Evolutionary conservation across 2,113 vertebrate genomes (phyloP).

Genomic region (Corapipo altera): DNA sequence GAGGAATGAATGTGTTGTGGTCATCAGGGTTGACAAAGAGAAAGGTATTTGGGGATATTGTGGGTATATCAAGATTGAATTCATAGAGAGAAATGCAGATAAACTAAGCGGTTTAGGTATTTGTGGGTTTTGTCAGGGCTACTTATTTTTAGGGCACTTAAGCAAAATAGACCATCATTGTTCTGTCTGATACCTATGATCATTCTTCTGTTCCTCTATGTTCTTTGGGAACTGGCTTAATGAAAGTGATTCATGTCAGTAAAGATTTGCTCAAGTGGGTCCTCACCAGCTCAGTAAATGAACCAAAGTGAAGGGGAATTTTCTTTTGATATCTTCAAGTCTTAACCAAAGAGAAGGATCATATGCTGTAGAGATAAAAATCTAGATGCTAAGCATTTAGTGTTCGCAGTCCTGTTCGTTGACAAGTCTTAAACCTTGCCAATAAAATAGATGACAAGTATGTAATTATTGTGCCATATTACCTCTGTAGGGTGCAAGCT

Average conservation of each 20-base stretch:
- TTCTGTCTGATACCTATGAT: not conserved
- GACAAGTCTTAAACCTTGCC: not conserved
- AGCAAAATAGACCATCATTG: not conserved
- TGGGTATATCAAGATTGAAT: not conserved
- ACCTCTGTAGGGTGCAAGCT: not conserved
- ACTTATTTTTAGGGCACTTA: not conserved
- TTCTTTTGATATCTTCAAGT: not conserved
- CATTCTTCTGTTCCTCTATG: not conserved
- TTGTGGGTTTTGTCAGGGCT: not conserved
- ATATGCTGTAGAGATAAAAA: not conserved
- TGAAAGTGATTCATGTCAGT: not conserved
- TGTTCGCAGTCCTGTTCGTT: not conserved
- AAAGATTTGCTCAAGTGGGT: not conserved
- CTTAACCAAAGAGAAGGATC: not conserved
- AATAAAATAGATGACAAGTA: not conserved
- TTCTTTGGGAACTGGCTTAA: not conserved
- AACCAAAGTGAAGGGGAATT: not conserved
- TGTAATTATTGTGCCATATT: not conserved
- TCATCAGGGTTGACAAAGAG: constrained; percentile 98
- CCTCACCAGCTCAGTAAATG: not conserved
- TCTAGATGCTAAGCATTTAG: not conserved
- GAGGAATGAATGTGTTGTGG: constrained; percentile 95
- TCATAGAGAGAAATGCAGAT: not conserved
- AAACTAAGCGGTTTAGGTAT: not conserved
- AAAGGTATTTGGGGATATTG: constrained; percentile 79